These are phyloP conservation scores for Myripristis jacobus DNA, from an alignment of 2,797 vertebrate species.

Conservation along the genomic window DNA sequence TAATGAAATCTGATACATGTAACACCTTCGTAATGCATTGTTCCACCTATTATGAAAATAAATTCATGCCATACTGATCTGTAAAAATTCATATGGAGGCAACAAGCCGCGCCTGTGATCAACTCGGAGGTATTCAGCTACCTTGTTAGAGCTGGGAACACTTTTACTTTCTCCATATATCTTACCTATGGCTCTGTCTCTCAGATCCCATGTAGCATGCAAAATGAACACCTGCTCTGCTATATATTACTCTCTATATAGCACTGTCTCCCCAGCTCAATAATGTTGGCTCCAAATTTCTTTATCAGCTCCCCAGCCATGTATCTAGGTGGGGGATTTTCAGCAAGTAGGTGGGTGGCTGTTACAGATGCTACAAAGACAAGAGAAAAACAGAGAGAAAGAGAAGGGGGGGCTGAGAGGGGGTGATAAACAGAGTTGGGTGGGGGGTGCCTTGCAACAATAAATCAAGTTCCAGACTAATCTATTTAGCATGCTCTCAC, in stretches of 20 bases:
- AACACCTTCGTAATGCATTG: not conserved
- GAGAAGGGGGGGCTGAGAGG: constrained; percentile 63
- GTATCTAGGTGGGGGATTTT: constrained; percentile 47
- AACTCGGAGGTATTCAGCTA: not conserved
- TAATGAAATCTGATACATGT: constrained; percentile 12
- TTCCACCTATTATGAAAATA: constrained; percentile 15
- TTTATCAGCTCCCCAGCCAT: constrained; percentile 66
- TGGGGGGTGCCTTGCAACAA: constrained; percentile 78
- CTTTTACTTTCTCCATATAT: constrained; percentile 2
- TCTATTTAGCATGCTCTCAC: constrained; percentile 98
- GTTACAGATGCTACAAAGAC: constrained; percentile 72
- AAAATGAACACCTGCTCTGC: constrained; percentile 33
- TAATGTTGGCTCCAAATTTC: constrained; percentile 41
- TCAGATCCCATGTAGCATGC: constrained; percentile 5
- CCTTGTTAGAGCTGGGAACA: not conserved
- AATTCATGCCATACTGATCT: constrained; percentile 13
- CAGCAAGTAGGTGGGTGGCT: constrained; percentile 63
- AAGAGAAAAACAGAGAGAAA: constrained; percentile 66
- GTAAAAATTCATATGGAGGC: not conserved
- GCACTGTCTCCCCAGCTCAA: constrained; percentile 16
- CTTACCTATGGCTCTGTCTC: constrained; percentile 10
- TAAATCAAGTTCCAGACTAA: constrained; percentile 95
- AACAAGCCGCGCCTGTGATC: not conserved
- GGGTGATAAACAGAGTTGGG: constrained; percentile 81
- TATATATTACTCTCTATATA: constrained; percentile 42